Percentiles rank a stretch among this genome's conserved stretches.
These are phyloP conservation scores for Agelaius tricolor DNA, from an alignment of 2,113 vertebrate genomes.

Conservation along the genomic window DNA sequence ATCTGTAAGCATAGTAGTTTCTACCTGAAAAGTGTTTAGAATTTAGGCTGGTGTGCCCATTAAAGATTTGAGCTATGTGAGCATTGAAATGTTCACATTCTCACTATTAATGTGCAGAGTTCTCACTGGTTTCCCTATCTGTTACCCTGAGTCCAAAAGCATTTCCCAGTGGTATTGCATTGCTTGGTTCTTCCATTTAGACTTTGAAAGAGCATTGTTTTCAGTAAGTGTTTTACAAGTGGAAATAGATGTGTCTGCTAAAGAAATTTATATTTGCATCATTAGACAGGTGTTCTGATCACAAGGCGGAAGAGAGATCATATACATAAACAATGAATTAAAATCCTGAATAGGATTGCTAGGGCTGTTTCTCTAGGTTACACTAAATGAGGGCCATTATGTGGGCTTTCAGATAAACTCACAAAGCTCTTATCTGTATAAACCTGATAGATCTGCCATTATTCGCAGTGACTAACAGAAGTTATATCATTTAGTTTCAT, in stretches of 20 bases:
- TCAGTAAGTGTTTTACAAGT: slow-evolving; percentile 12
- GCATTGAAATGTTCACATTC: not conserved
- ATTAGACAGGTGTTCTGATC: slow-evolving; percentile 24
- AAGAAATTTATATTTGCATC: slow-evolving; percentile 36
- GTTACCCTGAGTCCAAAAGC: not conserved
- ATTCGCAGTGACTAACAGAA: slow-evolving; percentile 62
- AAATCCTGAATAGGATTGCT: not conserved
- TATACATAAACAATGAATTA: slow-evolving; percentile 35
- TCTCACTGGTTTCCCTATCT: not conserved
- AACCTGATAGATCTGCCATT: slow-evolving; percentile 61
- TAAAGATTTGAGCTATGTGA: not conserved
- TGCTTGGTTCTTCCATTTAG: slow-evolving; percentile 1
- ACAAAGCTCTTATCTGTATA: slow-evolving; percentile 54
- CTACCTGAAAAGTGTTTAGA: not conserved
- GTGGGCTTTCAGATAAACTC: slow-evolving; percentile 60
- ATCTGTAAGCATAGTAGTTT: not conserved
- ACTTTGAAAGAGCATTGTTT: slow-evolving; percentile 5
- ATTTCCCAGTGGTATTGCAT: not conserved
- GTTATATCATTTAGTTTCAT: slow-evolving; percentile 60
- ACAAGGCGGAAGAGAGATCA: not conserved
- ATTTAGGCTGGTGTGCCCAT: not conserved
- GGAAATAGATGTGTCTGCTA: slow-evolving; percentile 47
- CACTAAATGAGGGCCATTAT: slow-evolving; percentile 52
- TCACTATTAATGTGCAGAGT: not conserved
- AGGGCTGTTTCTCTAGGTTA: slow-evolving; percentile 25